These are phyloP conservation scores for Xanthorhoe designata DNA, from an alignment of 2,888 invertebrate species.

Conservation along the genomic window DNA sequence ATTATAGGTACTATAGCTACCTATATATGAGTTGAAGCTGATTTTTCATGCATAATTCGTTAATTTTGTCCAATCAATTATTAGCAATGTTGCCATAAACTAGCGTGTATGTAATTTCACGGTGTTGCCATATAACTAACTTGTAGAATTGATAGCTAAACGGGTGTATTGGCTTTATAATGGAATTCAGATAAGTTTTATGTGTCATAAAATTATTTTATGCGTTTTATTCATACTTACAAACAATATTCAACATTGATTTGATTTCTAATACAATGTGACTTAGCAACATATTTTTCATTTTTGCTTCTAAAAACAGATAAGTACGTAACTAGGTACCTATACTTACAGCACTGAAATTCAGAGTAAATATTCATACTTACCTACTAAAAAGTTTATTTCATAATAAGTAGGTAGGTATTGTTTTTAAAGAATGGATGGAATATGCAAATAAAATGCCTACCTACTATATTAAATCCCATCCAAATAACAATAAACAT, in stretches of 20 bases:
- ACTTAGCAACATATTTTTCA: background rate
- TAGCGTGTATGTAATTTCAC: conserved; percentile 57
- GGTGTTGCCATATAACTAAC: conserved; percentile 53
- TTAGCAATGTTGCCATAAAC: conserved; percentile 51
- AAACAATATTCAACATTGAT: conserved; percentile 28
- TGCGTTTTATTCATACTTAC: conserved; percentile 26
- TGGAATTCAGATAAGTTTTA: conserved; percentile 53
- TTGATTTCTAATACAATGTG: conserved; percentile 19
- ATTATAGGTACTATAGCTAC: too few relatives aligned
- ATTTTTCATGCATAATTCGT: conserved; percentile 7
- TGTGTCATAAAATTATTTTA: conserved; percentile 32
- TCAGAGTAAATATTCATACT: too few relatives aligned
- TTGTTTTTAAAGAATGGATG: too few relatives aligned
- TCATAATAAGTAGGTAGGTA: too few relatives aligned
- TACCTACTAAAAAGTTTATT: too few relatives aligned
- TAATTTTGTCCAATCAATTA: conserved; percentile 30
- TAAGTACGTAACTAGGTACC: background rate
- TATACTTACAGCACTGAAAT: too few relatives aligned
- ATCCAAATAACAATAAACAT: too few relatives aligned
- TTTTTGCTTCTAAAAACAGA: background rate
- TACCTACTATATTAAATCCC: too few relatives aligned
- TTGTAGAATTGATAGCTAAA: conserved; percentile 54
- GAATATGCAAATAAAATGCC: too few relatives aligned
- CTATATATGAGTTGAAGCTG: background rate
- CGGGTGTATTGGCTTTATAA: conserved; percentile 56